Base-by-base conservation (phyloP, 1,140 invertebrate species). In the Papilio aristodemus region DNA sequence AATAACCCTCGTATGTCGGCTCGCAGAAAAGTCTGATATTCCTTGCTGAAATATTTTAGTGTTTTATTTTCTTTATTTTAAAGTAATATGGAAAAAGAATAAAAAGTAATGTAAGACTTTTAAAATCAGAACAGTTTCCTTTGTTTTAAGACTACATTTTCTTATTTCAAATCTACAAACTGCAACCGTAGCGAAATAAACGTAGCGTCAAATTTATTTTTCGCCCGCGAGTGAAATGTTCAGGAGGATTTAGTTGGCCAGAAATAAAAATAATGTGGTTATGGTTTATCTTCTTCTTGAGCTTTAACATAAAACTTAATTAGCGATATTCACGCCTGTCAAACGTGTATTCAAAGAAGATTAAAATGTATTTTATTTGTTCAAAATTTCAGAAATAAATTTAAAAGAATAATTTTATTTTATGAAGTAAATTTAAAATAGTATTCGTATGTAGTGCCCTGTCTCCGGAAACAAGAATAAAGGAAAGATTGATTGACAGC, bases 191-290 rank as follows among this genome's bases (percentile, higher is more conserved):
- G 22, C 46, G 46, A 25, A 54, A 54, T 22, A 54, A 54, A 54
- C 46, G 46, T 54, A 54, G 46, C 46, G 46, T 54, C 19, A 54
- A 54, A 54, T 54, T 54, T 54, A 54, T 25, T 54, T 54, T 54
- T 4, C 46, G 19, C 19, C 46, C 17, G 19, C 19, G 22, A 54
- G 22, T 54, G 46, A 54, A 19, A 54, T 54, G 22, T 54, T 22
- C 46, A 13, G 19, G 46, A 54, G 22, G 46, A 54, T 54, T 54
- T 54, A 22, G 46, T 54, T 54, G 46, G 46, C 19, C 10, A 22
- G 22, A 10, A 25, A 54, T 54, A 54, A 25, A 54, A 54, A 46
- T 14, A 19, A 8, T 38, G 37, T 37, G 7, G 8, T 46, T 46
- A 2, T 19, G n/a, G n/a, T n/a, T n/a, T n/a, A n/a, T 46, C 17